phyloP scores from a whole-genome alignment of 1,140 invertebrate species.

The Drosophila navojoa region DNA sequence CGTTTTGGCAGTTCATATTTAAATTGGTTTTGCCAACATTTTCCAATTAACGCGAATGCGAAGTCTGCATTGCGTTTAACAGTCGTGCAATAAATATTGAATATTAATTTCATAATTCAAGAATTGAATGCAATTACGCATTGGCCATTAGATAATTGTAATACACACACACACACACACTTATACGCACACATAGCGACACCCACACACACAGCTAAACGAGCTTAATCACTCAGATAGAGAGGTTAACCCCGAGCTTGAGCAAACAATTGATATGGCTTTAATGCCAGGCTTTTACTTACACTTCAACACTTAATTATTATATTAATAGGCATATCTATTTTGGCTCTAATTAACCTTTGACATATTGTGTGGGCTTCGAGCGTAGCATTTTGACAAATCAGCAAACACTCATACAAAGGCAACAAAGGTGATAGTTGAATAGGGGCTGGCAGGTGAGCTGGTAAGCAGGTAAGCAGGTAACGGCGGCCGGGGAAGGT shows the following conservation, averaged over 20 bases:
- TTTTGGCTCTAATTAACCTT: slow-evolving; percentile 78
- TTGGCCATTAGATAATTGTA: slow-evolving; percentile 36
- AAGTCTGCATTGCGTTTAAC: slow-evolving; percentile 6
- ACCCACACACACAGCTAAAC: background rate
- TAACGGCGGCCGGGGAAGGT: background rate
- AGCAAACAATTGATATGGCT: slow-evolving; percentile 31
- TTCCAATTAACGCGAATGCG: slow-evolving; percentile 32
- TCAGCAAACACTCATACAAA: slow-evolving; percentile 53
- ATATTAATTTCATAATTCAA: slow-evolving; percentile 45
- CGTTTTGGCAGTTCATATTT: slow-evolving; percentile 18
- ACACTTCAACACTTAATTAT: slow-evolving; percentile 76
- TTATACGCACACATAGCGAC: background rate
- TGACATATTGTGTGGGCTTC: slow-evolving; percentile 51
- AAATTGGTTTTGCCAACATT: slow-evolving; percentile 28
- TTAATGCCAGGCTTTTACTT: slow-evolving; percentile 41
- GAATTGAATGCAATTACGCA: slow-evolving; percentile 44
- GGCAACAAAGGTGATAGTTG: slow-evolving; percentile 53
- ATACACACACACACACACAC: background rate
- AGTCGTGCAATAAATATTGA: slow-evolving; percentile 42
- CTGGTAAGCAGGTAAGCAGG: slow-evolving; percentile 16
- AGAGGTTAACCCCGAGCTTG: slow-evolving; percentile 7
- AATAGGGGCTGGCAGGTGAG: slow-evolving; percentile 27
- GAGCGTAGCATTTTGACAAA: slow-evolving; percentile 68
- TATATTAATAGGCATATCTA: slow-evolving; percentile 76
- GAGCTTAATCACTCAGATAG: background rate